phyloP scores from a whole-genome alignment of 2,888 invertebrate species.

The Drosophila meridionalis region DNA sequence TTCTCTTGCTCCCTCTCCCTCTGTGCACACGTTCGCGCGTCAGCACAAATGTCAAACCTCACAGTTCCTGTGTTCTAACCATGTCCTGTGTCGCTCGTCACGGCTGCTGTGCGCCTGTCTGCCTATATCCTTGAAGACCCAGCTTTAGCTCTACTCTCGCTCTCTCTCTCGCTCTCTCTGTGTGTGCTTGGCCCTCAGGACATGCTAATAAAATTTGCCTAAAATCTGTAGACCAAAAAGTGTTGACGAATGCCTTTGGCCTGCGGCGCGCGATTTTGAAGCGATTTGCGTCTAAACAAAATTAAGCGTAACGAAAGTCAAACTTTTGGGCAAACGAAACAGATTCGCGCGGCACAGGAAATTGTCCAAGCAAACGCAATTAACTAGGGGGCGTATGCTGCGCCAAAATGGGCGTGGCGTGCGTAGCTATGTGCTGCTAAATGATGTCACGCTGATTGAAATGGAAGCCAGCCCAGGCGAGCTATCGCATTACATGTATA shows the following conservation, averaged over 20 bases:
- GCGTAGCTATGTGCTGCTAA: conserved; percentile 14
- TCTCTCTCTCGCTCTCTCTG: conserved; percentile 1
- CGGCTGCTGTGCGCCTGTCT: conserved; percentile 74
- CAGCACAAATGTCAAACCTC: conserved; percentile 82
- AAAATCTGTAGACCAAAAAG: conserved; percentile 65
- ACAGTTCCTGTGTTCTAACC: conserved; percentile 57
- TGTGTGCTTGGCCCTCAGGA: conserved; percentile 58
- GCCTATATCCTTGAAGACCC: conserved; percentile 70
- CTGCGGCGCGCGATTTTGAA: conserved; percentile 57
- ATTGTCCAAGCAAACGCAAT: conserved; percentile 43
- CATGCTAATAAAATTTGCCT: conserved; percentile 77
- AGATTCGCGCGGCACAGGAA: conserved; percentile 26
- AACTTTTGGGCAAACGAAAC: conserved; percentile 19
- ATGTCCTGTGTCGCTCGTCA: conserved; percentile 44
- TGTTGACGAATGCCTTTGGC: conserved; percentile 66
- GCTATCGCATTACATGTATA: conserved; percentile 55
- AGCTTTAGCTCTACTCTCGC: conserved; percentile 19
- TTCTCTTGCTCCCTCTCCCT: conserved; percentile 5
- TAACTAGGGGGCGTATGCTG: conserved; percentile 13
- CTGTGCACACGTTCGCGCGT: conserved; percentile 81
- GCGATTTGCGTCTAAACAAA: conserved; percentile 66
- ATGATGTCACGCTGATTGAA: conserved; percentile 67
- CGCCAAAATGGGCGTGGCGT: conserved; percentile 13
- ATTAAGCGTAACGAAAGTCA: conserved; percentile 80
- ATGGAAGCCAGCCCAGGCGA: conserved; percentile 41